Evolutionary conservation across 2,797 vertebrate species (phyloP).

Genomic region (Remorina albescens): DNA sequence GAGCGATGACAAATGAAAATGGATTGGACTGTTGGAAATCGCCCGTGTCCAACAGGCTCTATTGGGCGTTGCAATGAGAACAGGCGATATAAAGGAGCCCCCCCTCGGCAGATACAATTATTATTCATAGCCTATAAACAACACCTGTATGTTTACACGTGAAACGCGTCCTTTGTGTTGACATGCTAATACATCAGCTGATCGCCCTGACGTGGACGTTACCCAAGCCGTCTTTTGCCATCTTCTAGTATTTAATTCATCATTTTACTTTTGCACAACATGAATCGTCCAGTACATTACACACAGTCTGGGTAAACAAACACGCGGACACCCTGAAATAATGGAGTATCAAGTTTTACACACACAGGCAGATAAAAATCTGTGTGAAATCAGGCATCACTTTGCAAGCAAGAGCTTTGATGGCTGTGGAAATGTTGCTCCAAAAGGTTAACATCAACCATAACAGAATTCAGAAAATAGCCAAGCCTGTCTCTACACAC

Average conservation of each 20-base stretch:
- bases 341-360: conserved; percentile 1
- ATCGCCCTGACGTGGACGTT: conserved; percentile 14
- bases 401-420: conserved; percentile 21
- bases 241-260: not conserved
- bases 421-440: conserved; percentile 74
- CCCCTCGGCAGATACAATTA: conserved; percentile 25
- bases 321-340: not conserved
- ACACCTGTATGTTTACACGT: conserved; percentile 30
- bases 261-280: not conserved
- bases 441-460: conserved; percentile 86
- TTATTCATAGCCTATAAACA: conserved; percentile 51
- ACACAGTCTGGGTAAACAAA: not conserved
- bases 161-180: conserved; percentile 6
- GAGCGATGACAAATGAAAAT: conserved; percentile 67
- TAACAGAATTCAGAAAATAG: conserved; percentile 66
- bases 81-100: conserved; percentile 24
- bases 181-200: conserved; percentile 9
- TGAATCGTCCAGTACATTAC: not conserved
- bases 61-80: conserved; percentile 40
- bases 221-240: not conserved
- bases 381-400: not conserved
- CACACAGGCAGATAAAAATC: not conserved
- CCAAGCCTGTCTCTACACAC: conserved; percentile 64
- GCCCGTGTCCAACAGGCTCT: conserved; percentile 63
- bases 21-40: conserved; percentile 58